Evolutionary conservation across 1,140 invertebrate species (phyloP).

Genomic region (Caenorhabditis elegans): DNA sequence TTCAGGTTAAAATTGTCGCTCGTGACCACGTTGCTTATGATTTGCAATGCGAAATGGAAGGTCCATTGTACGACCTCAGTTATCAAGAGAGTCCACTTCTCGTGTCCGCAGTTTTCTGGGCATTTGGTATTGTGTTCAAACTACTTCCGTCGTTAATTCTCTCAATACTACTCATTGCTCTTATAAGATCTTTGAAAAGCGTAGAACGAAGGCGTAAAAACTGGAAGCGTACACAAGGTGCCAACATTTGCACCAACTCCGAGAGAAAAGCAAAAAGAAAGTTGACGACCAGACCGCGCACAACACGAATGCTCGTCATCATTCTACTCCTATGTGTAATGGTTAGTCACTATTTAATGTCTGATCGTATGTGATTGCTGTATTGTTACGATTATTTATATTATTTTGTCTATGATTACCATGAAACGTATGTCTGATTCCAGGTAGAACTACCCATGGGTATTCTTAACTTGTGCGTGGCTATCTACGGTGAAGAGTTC

Average conservation of each 20-base stretch:
- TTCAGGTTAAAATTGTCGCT: constrained; percentile 12
- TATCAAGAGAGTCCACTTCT: constrained; percentile 42
- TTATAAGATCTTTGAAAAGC: constrained; percentile 48
- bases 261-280: constrained; percentile 34
- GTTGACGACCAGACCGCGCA: constrained; percentile 40
- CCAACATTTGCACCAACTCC: constrained; percentile 32
- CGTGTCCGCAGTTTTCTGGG: constrained; percentile 50
- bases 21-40: constrained; percentile 14
- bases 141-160: constrained; percentile 48
- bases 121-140: constrained; percentile 51
- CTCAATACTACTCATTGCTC: constrained; percentile 38
- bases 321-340: constrained; percentile 47
- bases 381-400: too few species aligned
- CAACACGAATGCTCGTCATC: constrained; percentile 46
- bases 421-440: neutral
- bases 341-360: constrained; percentile 22
- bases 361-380: too few species aligned
- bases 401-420: neutral
- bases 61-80: constrained; percentile 45
- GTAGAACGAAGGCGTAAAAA: constrained; percentile 44
- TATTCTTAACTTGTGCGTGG: constrained; percentile 50
- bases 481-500: constrained; percentile 51
- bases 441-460: constrained; percentile 54
- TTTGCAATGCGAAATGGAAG: constrained; percentile 41
- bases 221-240: constrained; percentile 36